Evolutionary conservation across 2,113 vertebrate genomes (phyloP).

Genomic region (Vidua macroura): DNA sequence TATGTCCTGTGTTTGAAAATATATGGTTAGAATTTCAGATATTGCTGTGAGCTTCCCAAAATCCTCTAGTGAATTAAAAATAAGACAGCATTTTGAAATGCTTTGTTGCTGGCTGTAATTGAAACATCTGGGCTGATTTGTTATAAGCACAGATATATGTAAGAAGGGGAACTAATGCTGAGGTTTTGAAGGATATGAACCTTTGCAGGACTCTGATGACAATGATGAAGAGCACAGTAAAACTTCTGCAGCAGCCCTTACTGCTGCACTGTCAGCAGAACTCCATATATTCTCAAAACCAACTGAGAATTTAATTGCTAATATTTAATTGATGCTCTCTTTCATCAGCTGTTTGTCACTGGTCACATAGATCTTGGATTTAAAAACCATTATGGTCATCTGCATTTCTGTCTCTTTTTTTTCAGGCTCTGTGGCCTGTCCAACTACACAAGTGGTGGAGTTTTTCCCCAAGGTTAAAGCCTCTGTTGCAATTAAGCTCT

Average conservation of each 20-base stretch:
- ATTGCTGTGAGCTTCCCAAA: background rate
- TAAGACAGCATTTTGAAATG: background rate
- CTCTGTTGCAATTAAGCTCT: background rate
- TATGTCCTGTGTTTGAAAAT: background rate
- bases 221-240: background rate
- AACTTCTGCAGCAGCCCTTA: background rate
- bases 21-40: background rate
- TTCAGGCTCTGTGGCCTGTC: background rate
- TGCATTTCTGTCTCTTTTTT: background rate
- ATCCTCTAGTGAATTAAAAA: background rate
- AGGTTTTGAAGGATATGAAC: background rate
- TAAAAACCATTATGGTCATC: background rate
- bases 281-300: background rate
- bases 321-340: background rate
- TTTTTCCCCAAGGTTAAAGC: background rate
- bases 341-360: background rate
- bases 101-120: background rate
- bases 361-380: background rate
- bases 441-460: rapidly evolving
- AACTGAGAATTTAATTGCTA: background rate
- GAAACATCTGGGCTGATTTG: background rate
- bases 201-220: background rate
- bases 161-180: background rate
- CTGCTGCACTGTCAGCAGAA: background rate
- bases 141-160: background rate